Evolutionary conservation across 2,888 invertebrate species (phyloP).

Genomic region (Drosophila eohydei): DNA sequence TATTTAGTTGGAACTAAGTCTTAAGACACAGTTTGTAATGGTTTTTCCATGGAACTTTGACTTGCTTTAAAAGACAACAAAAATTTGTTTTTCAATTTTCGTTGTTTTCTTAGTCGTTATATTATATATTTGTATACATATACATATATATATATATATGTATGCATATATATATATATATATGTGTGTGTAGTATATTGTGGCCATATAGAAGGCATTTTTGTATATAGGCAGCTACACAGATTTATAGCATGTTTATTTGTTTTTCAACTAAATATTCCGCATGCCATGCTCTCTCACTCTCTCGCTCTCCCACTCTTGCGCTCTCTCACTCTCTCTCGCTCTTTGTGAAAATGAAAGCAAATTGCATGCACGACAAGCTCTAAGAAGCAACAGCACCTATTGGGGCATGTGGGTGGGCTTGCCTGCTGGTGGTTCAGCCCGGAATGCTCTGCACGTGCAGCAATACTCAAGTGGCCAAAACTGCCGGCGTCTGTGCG

Average conservation of each 20-base stretch:
- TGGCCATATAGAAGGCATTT: constrained; percentile 39
- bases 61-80: constrained; percentile 10
- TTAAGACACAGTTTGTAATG: not conserved
- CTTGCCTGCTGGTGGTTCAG: not conserved
- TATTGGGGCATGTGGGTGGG: not conserved
- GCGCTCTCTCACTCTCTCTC: not conserved
- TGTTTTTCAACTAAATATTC: constrained; percentile 58
- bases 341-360: constrained; percentile 55
- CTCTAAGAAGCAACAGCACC: not conserved
- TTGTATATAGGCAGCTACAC: constrained; percentile 31
- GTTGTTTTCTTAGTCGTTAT: not conserved
- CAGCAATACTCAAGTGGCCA: constrained; percentile 45
- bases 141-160: not conserved
- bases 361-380: constrained; percentile 27
- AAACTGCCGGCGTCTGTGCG: constrained; percentile 3
- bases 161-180: not conserved
- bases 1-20: not conserved
- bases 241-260: constrained; percentile 62
- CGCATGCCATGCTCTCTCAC: constrained; percentile 29
- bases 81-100: constrained; percentile 4
- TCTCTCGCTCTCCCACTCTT: not conserved
- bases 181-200: constrained; percentile 26
- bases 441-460: constrained; percentile 56
- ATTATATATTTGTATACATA: not conserved
- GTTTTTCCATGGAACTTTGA: constrained; percentile 14